These are phyloP conservation scores for Mizuhopecten yessoensis DNA, from an alignment of 1,140 invertebrate species.

Conservation along the genomic window DNA sequence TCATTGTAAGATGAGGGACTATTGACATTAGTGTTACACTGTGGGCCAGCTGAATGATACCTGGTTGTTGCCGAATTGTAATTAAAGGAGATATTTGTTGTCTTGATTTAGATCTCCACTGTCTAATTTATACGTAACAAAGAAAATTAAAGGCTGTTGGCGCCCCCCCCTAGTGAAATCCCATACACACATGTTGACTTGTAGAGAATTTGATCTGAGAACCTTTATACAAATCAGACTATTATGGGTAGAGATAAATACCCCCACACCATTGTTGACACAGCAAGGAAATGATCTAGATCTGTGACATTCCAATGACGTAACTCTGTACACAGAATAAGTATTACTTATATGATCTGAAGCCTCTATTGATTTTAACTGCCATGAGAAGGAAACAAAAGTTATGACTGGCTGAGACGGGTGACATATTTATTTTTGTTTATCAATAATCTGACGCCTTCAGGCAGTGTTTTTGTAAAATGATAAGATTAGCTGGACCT, in stretches of 20 bases:
- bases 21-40: not conserved
- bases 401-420: not conserved
- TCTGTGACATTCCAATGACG: not conserved
- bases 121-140: not conserved
- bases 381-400: not conserved
- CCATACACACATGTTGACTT: not conserved
- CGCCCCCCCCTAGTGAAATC: no score
- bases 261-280: not conserved
- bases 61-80: conserved; percentile 14
- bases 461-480: not conserved
- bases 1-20: not conserved
- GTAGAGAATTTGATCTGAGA: not conserved
- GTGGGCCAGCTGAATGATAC: not conserved
- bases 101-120: not conserved
- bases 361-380: not conserved
- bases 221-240: not conserved
- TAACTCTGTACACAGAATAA: not conserved
- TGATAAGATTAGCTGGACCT: not conserved
- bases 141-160: not conserved
- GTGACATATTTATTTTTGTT: conserved; percentile 35
- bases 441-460: not conserved
- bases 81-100: conserved; percentile 12
- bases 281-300: not conserved
- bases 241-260: not conserved
- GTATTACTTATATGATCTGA: not conserved